A percentile compares a stretch with the other conserved stretches of the same genome.
These are phyloP conservation scores for Indri indri DNA, from an alignment of 2,113 vertebrate genomes.

Conservation along the genomic window DNA sequence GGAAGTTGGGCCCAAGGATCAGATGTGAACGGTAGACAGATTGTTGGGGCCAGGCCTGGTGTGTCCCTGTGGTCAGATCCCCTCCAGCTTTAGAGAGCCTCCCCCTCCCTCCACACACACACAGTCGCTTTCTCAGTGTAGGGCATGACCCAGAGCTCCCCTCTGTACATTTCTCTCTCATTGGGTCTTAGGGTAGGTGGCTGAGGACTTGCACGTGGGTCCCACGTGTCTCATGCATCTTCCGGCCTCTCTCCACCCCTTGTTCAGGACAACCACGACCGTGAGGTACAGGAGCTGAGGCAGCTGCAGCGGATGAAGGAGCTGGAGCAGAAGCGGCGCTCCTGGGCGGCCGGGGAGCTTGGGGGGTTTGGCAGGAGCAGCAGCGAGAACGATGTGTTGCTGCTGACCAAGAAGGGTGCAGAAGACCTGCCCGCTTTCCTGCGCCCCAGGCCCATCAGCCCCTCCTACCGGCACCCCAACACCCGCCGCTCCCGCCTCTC, in stretches of 20 bases:
- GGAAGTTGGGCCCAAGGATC: background rate
- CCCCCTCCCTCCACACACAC: too few species aligned
- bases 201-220: background rate
- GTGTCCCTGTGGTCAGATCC: background rate
- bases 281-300: conserved; percentile 91
- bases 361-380: conserved; percentile 91
- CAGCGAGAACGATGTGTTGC: conserved; percentile 95
- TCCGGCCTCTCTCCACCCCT: background rate
- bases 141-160: background rate
- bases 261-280: conserved; percentile 91
- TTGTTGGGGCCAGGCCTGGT: background rate
- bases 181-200: background rate
- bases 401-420: conserved; percentile 90
- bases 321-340: conserved; percentile 90
- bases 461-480: conserved; percentile 89
- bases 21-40: background rate
- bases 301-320: conserved; percentile 89
- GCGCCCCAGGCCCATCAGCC: conserved; percentile 89
- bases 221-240: background rate
- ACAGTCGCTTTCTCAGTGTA: background rate
- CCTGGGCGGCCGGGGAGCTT: conserved; percentile 88
- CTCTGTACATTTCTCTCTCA: accelerated
- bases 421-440: conserved; percentile 89
- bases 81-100: background rate
- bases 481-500: conserved; percentile 93